These are phyloP conservation scores for Aspidiotus destructor DNA, from an alignment of 2,888 invertebrate species.

Conservation along the genomic window DNA sequence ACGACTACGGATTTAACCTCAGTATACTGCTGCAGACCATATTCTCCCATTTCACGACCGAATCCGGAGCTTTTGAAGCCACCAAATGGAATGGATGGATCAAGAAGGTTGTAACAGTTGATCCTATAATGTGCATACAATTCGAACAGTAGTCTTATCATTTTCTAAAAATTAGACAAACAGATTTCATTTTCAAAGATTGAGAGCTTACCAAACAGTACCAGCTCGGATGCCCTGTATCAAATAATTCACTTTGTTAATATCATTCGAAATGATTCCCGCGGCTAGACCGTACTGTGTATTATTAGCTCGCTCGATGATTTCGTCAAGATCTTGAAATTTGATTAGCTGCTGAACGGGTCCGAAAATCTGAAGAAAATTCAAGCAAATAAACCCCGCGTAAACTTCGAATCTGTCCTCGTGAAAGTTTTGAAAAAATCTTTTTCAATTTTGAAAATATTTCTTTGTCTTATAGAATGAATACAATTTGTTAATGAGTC, in stretches of 20 bases:
- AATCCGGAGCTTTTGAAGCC: conserved; percentile 94
- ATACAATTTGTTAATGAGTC: too few species aligned
- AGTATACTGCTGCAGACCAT: conserved; percentile 84
- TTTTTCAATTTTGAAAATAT: too few species aligned
- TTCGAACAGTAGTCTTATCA: not conserved
- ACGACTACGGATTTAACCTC: conserved; percentile 87
- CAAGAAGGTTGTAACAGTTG: conserved; percentile 84
- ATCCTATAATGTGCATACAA: conserved; percentile 49
- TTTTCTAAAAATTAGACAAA: too few species aligned
- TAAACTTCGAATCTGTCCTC: too few species aligned
- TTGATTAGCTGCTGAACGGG: conserved; percentile 79
- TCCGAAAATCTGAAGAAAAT: conserved; percentile 64
- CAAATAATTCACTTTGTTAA: conserved; percentile 65
- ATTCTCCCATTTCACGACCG: conserved; percentile 90
- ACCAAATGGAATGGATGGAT: conserved; percentile 83
- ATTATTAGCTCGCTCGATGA: conserved; percentile 69
- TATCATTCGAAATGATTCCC: conserved; percentile 67
- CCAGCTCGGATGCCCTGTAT: conserved; percentile 67
- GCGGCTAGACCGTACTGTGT: conserved; percentile 74
- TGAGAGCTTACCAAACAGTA: conserved; percentile 65
- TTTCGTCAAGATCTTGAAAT: conserved; percentile 68
- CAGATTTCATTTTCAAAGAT: too few species aligned
- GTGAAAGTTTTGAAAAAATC: too few species aligned
- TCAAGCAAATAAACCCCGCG: too few species aligned
- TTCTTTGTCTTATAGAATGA: too few species aligned